Conservation (phyloP, 2,888 invertebrate genomes). For the Pharmacophagus antenor region DNA sequence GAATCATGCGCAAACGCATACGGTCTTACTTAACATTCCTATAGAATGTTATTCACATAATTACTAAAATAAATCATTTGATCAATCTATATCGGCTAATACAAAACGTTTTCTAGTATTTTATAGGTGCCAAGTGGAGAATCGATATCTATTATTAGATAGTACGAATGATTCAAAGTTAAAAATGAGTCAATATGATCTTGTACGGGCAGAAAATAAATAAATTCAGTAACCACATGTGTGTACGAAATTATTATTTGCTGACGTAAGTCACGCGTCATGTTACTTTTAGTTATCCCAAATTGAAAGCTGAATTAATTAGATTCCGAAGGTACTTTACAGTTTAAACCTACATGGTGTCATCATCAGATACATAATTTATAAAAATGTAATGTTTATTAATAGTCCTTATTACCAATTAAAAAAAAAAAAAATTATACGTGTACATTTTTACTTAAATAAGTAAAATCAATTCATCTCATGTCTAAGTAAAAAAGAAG, state of each 20-base stretch:
- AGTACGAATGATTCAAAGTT: conserved; percentile 17
- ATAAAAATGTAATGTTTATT: too few relatives aligned
- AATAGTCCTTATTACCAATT: too few relatives aligned
- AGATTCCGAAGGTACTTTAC: background rate
- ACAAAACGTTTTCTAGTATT: conserved; percentile 35
- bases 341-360: background rate
- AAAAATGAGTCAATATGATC: conserved; percentile 20
- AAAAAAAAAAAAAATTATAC: too few relatives aligned
- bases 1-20: conserved; percentile 60
- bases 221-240: conserved; percentile 13
- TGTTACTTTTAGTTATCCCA: background rate
- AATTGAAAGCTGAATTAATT: background rate
- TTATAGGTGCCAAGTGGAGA: conserved; percentile 21
- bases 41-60: conserved; percentile 66
- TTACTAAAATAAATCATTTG: conserved; percentile 69
- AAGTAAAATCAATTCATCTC: background rate
- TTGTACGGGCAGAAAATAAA: conserved; percentile 10
- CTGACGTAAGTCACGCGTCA: conserved; percentile 8
- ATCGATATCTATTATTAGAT: conserved; percentile 11
- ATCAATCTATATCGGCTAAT: conserved; percentile 44
- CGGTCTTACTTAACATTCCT: conserved; percentile 76
- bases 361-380: background rate
- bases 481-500: background rate
- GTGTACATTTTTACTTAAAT: too few relatives aligned
- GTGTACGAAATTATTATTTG: conserved; percentile 11